phyloP scores from a whole-genome alignment of 2,797 vertebrate genomes.

The Clarias pachynema region DNA sequence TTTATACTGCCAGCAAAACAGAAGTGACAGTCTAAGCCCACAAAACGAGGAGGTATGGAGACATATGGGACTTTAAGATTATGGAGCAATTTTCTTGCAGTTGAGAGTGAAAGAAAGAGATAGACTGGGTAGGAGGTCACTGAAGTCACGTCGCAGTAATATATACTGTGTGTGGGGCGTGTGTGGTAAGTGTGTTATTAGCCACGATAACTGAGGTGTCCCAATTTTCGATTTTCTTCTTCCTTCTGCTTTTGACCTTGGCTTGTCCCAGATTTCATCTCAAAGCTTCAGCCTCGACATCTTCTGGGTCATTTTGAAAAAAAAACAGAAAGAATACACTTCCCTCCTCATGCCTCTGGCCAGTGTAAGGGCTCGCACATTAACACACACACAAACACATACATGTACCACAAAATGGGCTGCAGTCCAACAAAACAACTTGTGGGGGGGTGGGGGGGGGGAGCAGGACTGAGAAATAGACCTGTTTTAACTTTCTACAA shows the following conservation, averaged over 20 bases:
- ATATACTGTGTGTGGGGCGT: conserved; percentile 18
- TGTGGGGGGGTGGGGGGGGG: too few relatives aligned
- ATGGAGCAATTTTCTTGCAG: background rate
- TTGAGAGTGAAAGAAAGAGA: background rate
- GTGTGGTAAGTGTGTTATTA: conserved; percentile 17
- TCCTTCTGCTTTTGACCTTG: conserved; percentile 61
- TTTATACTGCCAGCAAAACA: background rate
- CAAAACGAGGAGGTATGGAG: background rate
- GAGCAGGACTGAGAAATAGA: conserved; percentile 43
- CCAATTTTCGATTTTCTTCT: conserved; percentile 37
- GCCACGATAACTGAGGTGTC: conserved; percentile 31
- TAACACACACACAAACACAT: conserved; percentile 51
- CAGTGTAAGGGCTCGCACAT: conserved; percentile 75
- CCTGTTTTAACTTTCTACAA: conserved; percentile 71
- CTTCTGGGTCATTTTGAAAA: conserved; percentile 53
- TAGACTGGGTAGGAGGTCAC: conserved; percentile 8
- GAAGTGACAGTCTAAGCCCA: background rate
- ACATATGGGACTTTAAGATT: background rate
- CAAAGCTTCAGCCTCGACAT: conserved; percentile 67
- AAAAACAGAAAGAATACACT: background rate
- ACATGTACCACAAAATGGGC: background rate
- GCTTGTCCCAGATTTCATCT: conserved; percentile 68
- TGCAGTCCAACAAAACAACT: background rate
- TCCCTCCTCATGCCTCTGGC: conserved; percentile 63
- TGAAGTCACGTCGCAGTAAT: conserved; percentile 18